phyloP scores from a whole-genome alignment of 2,888 invertebrate genomes.

The Petrophora chlorosata region DNA sequence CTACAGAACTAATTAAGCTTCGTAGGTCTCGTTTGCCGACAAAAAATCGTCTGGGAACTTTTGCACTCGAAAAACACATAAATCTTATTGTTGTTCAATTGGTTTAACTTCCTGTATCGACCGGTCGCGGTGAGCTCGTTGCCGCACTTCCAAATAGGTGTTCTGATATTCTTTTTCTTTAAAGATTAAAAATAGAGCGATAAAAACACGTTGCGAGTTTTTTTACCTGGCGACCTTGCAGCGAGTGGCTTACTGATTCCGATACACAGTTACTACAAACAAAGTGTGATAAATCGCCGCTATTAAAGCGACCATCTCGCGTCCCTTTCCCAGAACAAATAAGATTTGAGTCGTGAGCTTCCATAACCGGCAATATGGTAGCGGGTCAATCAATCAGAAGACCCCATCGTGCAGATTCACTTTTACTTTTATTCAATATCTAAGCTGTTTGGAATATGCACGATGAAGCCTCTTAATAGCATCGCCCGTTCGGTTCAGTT shows the following conservation, averaged over 20 bases:
- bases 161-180: slow-evolving; percentile 78
- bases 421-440: slow-evolving; percentile 79
- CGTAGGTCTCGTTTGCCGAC: slow-evolving; percentile 22
- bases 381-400: slow-evolving; percentile 59
- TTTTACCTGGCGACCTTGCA: slow-evolving; percentile 78
- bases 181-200: slow-evolving; percentile 73
- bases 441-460: slow-evolving; percentile 69
- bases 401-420: slow-evolving; percentile 64
- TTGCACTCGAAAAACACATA: slow-evolving; percentile 68
- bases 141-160: slow-evolving; percentile 77
- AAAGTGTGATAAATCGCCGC: slow-evolving; percentile 71
- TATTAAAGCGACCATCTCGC: slow-evolving; percentile 54
- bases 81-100: slow-evolving; percentile 79
- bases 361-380: slow-evolving; percentile 54
- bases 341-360: slow-evolving; percentile 57
- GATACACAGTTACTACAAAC: slow-evolving; percentile 75
- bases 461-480: slow-evolving; percentile 61
- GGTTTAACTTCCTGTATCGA: slow-evolving; percentile 77
- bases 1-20: slow-evolving; percentile 29
- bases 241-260: slow-evolving; percentile 73
- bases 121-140: slow-evolving; percentile 59
- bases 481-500: slow-evolving; percentile 58
- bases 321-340: slow-evolving; percentile 41
- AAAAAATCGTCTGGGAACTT: slow-evolving; percentile 47
- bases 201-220: slow-evolving; percentile 70